A percentile compares a stretch with the other conserved stretches of the same genome.
These are phyloP conservation scores for Xyrichtys novacula DNA, from an alignment of 2,797 vertebrate species.

Conservation along the genomic window DNA sequence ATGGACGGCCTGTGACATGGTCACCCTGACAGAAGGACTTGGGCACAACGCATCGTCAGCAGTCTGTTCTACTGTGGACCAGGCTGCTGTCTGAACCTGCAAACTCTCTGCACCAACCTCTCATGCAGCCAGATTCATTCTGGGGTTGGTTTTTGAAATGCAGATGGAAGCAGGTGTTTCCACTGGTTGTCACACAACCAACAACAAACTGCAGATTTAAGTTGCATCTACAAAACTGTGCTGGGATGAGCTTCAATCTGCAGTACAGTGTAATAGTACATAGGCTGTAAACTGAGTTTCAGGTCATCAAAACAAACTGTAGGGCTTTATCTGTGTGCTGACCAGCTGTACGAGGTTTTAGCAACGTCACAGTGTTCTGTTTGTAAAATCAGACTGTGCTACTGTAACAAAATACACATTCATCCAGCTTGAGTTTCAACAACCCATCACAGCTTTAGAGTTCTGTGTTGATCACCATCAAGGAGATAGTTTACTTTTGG, in stretches of 20 bases:
- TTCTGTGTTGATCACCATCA: background rate
- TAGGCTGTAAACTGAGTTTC: constrained; percentile 34
- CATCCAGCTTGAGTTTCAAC: constrained; percentile 23
- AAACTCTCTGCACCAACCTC: constrained; percentile 41
- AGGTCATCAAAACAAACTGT: constrained; percentile 19
- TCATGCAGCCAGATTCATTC: constrained; percentile 24
- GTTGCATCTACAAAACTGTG: constrained; percentile 33
- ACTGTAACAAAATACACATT: constrained; percentile 10
- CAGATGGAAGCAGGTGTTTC: constrained; percentile 32
- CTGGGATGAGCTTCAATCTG: constrained; percentile 25
- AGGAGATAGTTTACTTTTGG: constrained; percentile 9
- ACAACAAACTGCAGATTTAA: constrained; percentile 20
- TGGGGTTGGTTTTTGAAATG: constrained; percentile 36
- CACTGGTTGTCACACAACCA: constrained; percentile 20
- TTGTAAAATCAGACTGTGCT: constrained; percentile 10
- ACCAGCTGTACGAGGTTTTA: constrained; percentile 36
- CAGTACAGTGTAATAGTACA: constrained; percentile 29
- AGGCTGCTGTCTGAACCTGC: constrained; percentile 45
- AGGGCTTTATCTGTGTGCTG: constrained; percentile 21
- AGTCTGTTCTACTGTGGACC: constrained; percentile 37
- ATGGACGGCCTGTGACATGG: constrained; percentile 91
- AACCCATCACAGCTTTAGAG: constrained; percentile 3
- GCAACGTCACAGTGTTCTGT: constrained; percentile 16
- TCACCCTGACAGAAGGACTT: constrained; percentile 22
- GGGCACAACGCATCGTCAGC: constrained; percentile 8